Evolutionary conservation across 30 jellyfish, hydroid and myxozoan genomes (phyloP), one percentile per base, ranked within the genome.

Genomic region (Mastigias papua): DNA sequence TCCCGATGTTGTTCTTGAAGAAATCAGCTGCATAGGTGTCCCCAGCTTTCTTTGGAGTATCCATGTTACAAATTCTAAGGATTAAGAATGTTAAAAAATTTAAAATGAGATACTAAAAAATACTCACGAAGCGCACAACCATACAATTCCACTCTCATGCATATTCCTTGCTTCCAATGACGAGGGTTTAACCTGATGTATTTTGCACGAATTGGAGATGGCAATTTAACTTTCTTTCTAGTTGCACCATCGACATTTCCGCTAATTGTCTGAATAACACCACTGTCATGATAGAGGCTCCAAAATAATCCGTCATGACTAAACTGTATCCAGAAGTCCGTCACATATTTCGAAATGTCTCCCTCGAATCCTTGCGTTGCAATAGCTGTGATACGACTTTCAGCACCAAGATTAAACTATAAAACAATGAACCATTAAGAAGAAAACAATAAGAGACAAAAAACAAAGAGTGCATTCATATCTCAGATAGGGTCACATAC

Each of bases 291-390:
- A 63, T 91, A 85, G 16, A 64, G 50, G 35, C 67, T 79, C 99
- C 99, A 96, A 54, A 96, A 96, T 29, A 68, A 68, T 19, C 93
- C 98, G 70, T 96, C 93, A 8, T 33, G 8, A 62, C 99, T 96
- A 89, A 66, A 96, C 82, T 96, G 99, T 2, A 96, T 34, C 35
- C 84, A 51, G 46, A 86, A 91, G 42, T 81, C 96, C 1, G 97
- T 96, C 42, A 96, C 99, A 37, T 90, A 96, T 50, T 86, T 90
- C 8, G 92, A 62, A 5, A 76, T 35, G 77, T 81, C 97, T 0
- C 91, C 97, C 22, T 89, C 95, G 79, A 87, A 82, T 17, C 99
- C 99, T 80, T 96, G 99, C 31, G 98, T 96, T 0, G 97, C 97
- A 9, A 96, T 78, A 3, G 90, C 92, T 28, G 99, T 90, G 46